Evolutionary conservation across 1,140 invertebrate species (phyloP), one percentile per base, ranked within the genome.

Genomic region (Pristionchus pacificus): DNA sequence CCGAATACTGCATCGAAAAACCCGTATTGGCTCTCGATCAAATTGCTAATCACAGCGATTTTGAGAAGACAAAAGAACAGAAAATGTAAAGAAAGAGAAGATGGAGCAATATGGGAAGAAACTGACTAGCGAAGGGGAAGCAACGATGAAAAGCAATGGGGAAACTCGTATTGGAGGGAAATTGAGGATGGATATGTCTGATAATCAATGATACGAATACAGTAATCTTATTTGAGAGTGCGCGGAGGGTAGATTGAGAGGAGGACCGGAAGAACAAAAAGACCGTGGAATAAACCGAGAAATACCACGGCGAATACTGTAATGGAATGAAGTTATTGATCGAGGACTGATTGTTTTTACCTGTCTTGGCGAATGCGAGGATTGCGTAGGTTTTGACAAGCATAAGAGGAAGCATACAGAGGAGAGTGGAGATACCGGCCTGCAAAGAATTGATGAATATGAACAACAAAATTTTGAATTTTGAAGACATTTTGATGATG

Each of bases 361-460:
- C 38, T 3, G 81, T 83, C 66, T 83, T 83, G 2, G 81, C 81
- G 63, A 83, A 83, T 2, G 80, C 80, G 13, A 84, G 78, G 38
- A 83, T 83, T 6, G 81, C 81, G 73, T 83, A 83, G 13, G 81
- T 83, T 28, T 76, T 74, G 3, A 82, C 74, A 62, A 82, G 79
- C 19, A 83, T 73, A 29, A 82, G 61, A 0, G 80, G 80, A 25
- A 81, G 65, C 80, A 82, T 82, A 59, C 79, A 82, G 0, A 82
- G 66, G 24, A 80, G 70, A 1, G 79, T 79, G 15, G 78, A 78
- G 19, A 71, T 27, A n/a, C 78, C 78, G 1, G 78, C 78, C 55
- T 76, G 70, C 64, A 74, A 68, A 14, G 67, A 19, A 69, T 15
- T 19, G 19, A 14, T 65, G 28, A 69, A 69, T n/a, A 13, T 72